Conservation (phyloP, 1,140 invertebrate species). For the Geopemphigus sp. region DNA sequence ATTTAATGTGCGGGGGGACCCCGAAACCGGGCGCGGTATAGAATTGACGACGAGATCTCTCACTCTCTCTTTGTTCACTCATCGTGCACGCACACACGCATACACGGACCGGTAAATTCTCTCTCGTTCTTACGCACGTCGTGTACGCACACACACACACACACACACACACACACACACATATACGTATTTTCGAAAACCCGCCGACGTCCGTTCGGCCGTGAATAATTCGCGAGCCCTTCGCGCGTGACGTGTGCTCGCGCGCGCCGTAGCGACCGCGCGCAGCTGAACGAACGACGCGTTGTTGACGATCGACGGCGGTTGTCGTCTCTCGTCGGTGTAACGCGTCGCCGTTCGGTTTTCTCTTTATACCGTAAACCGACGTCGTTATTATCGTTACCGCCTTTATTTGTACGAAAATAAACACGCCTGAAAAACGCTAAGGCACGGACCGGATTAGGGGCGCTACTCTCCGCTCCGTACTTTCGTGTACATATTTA, state of each 20-base stretch:
- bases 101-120: no score
- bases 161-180: no score
- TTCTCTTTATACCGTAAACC: not conserved
- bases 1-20: slow-evolving; percentile 31
- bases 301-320: not conserved
- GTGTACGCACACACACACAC: no score
- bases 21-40: slow-evolving; percentile 11
- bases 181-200: slow-evolving; percentile 30
- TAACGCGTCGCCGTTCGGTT: slow-evolving; percentile 15
- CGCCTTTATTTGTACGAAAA: not conserved
- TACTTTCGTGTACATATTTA: no score
- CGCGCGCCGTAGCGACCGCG: not conserved
- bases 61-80: not conserved
- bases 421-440: not conserved
- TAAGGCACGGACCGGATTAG: no score
- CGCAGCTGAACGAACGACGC: slow-evolving; percentile 33
- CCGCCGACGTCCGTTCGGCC: slow-evolving; percentile 19
- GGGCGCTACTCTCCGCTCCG: no score
- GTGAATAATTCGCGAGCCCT: slow-evolving; percentile 43
- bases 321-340: not conserved
- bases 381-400: slow-evolving; percentile 1
- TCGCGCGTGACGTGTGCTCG: slow-evolving; percentile 17
- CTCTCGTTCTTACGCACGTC: no score
- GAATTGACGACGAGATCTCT: not conserved
- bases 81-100: not conserved